Evolutionary conservation across 2,888 invertebrate species (phyloP).

Genomic region (Watsonalla cultraria): DNA sequence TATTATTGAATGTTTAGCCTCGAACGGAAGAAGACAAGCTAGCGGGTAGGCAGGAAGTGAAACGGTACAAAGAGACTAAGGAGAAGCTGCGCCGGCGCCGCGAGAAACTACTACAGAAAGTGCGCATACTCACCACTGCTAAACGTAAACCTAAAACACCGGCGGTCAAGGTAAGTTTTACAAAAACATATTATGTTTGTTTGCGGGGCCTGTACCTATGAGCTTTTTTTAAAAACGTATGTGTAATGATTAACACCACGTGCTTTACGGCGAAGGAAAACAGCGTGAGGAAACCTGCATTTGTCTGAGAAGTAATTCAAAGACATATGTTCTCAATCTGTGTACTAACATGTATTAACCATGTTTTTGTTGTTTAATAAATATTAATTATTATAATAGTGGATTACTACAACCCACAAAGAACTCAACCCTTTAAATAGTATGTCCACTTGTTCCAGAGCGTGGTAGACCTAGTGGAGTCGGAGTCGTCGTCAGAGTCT

Average conservation of each 20-base stretch:
- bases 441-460: conserved; percentile 36
- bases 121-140: conserved; percentile 40
- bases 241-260: no score
- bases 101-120: conserved; percentile 70
- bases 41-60: conserved; percentile 83
- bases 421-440: conserved; percentile 8
- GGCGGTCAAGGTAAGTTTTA: conserved; percentile 52
- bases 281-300: no score
- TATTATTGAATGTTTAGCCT: conserved; percentile 74
- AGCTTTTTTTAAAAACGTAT: no score
- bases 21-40: conserved; percentile 88
- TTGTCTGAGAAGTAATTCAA: no score
- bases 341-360: no score
- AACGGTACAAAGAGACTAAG: conserved; percentile 88
- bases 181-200: neutral
- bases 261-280: no score
- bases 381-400: no score
- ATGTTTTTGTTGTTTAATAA: no score
- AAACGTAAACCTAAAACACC: conserved; percentile 34
- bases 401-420: no score
- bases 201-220: no score
- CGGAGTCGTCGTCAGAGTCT: conserved; percentile 63
- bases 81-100: conserved; percentile 85
- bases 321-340: no score
- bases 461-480: conserved; percentile 56